A percentile compares a stretch with the other conserved stretches of the same genome.
These are phyloP conservation scores for Podargus strigoides DNA, from an alignment of 2,797 vertebrate genomes.

Conservation along the genomic window DNA sequence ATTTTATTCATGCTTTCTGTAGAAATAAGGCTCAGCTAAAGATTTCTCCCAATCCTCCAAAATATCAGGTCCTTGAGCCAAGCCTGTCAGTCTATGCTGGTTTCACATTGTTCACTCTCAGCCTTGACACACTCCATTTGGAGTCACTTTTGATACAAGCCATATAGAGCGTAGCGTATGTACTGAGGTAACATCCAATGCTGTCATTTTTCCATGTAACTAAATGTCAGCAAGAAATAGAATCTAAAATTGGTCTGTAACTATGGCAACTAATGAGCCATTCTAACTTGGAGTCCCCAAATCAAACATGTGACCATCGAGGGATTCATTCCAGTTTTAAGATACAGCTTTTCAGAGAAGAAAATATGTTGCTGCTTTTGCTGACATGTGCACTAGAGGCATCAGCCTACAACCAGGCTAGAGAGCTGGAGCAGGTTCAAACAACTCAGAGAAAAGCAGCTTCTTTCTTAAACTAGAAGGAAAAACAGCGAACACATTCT, in stretches of 20 bases:
- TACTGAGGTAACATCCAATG: constrained; percentile 28
- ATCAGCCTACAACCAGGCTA: not conserved
- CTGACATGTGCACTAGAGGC: not conserved
- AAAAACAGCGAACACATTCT: not conserved
- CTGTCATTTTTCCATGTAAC: constrained; percentile 40
- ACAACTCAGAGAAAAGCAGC: not conserved
- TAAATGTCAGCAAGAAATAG: constrained; percentile 62
- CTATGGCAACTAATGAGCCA: constrained; percentile 70
- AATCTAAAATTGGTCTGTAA: constrained; percentile 67
- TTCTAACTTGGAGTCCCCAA: constrained; percentile 54
- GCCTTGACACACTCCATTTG: not conserved
- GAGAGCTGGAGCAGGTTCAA: not conserved
- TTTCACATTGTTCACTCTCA: not conserved
- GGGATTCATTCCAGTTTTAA: constrained; percentile 32
- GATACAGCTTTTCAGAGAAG: constrained; percentile 7
- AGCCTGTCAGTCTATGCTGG: not conserved
- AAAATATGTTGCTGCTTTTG: constrained; percentile 7
- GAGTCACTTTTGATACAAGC: constrained; percentile 17
- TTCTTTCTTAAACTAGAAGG: not conserved
- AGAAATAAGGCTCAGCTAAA: not conserved
- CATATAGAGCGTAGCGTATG: constrained; percentile 19
- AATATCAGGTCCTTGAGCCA: not conserved
- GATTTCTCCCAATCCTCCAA: not conserved
- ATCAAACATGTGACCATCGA: constrained; percentile 47
- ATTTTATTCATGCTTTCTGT: not conserved